phyloP scores from a whole-genome alignment of 2,888 invertebrate species.

The Lissonota sp. region DNA sequence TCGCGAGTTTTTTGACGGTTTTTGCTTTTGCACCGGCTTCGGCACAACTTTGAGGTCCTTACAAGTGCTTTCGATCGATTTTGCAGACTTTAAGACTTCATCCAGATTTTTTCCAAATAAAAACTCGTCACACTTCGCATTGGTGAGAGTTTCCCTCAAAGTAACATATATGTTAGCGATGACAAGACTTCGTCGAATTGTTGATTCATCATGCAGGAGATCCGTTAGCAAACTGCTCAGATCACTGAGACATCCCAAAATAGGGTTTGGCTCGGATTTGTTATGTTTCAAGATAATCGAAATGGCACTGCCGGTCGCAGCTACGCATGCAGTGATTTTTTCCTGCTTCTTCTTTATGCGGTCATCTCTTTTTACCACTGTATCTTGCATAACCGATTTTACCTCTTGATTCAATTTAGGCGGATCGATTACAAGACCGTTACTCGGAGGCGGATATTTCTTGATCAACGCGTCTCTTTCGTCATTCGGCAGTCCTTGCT shows the following conservation, averaged over 20 bases:
- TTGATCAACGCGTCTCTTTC: slow-evolving; percentile 27
- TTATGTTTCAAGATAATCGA: not conserved
- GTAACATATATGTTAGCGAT: slow-evolving; percentile 3
- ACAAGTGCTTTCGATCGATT: slow-evolving; percentile 9
- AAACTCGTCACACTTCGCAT: slow-evolving; percentile 12
- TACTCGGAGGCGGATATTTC: slow-evolving; percentile 39
- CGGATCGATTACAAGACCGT: slow-evolving; percentile 29
- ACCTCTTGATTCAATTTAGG: slow-evolving; percentile 42
- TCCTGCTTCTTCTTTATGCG: slow-evolving; percentile 36
- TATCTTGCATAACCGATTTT: slow-evolving; percentile 7
- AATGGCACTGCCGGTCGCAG: slow-evolving; percentile 20
- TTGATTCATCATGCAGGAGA: slow-evolving; percentile 19
- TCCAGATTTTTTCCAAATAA: slow-evolving; percentile 31
- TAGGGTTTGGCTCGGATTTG: slow-evolving; percentile 2
- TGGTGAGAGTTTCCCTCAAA: slow-evolving; percentile 1
- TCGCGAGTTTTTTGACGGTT: slow-evolving; percentile 25
- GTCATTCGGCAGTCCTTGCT: slow-evolving; percentile 19
- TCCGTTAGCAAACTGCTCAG: slow-evolving; percentile 14
- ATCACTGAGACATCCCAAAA: slow-evolving; percentile 9
- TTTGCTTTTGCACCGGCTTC: slow-evolving; percentile 5
- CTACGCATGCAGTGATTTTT: slow-evolving; percentile 29
- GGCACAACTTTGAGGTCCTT: slow-evolving; percentile 17
- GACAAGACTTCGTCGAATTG: slow-evolving; percentile 23
- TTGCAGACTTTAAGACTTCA: slow-evolving; percentile 24
- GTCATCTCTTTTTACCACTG: slow-evolving; percentile 15